Conservation (phyloP, 1,140 invertebrate genomes). For the Drosophila sulfurigaster region DNA sequence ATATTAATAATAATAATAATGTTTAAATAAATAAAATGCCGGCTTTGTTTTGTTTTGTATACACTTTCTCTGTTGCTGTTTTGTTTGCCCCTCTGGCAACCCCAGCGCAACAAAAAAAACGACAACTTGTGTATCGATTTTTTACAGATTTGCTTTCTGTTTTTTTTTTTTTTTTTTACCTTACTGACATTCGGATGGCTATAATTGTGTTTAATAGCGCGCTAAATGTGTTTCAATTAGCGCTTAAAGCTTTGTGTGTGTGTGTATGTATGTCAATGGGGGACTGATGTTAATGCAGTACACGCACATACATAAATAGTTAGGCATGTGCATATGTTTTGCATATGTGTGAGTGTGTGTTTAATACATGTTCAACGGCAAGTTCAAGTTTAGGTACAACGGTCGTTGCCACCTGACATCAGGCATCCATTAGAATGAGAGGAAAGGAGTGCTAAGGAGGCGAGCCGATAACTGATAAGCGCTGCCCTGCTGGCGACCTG, state of each 20-base stretch:
- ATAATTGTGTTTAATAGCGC: constrained; percentile 81
- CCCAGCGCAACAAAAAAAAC: constrained; percentile 4
- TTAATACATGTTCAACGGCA: constrained; percentile 12
- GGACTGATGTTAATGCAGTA: constrained; percentile 18
- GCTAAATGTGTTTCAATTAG: constrained; percentile 80
- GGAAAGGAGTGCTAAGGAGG: not conserved
- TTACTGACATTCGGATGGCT: constrained; percentile 57
- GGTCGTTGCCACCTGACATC: constrained; percentile 51
- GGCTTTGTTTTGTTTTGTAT: constrained; percentile 30
- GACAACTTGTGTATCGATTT: constrained; percentile 42
- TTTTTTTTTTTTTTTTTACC: constrained; percentile 11
- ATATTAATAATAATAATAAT: constrained; percentile 53
- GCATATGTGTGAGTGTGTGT: constrained; percentile 4
- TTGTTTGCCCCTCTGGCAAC: constrained; percentile 23
- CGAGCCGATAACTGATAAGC: constrained; percentile 27
- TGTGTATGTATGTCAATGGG: constrained; percentile 53
- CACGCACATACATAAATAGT: not conserved
- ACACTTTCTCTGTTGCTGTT: constrained; percentile 19
- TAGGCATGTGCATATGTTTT: not conserved
- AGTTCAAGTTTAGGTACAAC: constrained; percentile 56
- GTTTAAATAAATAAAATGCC: constrained; percentile 42
- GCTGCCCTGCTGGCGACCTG: not conserved
- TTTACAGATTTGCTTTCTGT: constrained; percentile 21
- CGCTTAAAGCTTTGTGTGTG: constrained; percentile 42
- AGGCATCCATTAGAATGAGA: not conserved